Evolutionary conservation across 2,113 vertebrate species (phyloP).

Genomic region (Butorides virescens): DNA sequence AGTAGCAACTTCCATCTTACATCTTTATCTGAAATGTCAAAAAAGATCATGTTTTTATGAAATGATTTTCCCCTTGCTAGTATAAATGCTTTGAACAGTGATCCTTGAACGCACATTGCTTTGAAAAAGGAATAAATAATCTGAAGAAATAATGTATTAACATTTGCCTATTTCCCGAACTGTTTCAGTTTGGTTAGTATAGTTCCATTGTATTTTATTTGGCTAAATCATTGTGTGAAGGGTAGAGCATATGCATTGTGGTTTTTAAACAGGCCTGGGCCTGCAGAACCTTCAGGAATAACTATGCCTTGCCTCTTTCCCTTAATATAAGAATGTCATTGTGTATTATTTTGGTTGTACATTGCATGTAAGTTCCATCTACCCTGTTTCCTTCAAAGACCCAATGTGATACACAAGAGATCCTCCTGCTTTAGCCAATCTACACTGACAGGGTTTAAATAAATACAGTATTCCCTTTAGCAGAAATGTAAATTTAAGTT

Average conservation of each 20-base stretch:
- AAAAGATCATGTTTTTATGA: neutral
- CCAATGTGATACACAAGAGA: no score
- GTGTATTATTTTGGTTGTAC: neutral
- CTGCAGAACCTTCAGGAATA: neutral
- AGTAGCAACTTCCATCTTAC: neutral
- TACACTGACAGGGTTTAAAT: neutral
- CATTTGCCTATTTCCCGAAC: neutral
- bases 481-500: neutral
- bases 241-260: rapidly evolving
- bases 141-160: neutral
- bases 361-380: neutral
- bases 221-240: neutral
- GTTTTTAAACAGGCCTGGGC: neutral
- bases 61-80: neutral
- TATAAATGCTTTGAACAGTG: neutral
- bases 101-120: neutral
- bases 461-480: rapidly evolving
- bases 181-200: neutral
- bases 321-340: rapidly evolving
- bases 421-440: neutral
- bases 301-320: neutral
- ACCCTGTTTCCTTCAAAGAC: rapidly evolving
- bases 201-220: neutral
- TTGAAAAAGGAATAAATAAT: neutral
- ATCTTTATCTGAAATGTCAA: neutral